Evolutionary conservation across 2,113 vertebrate genomes (phyloP).

Genomic region (Ageneiosus marmoratus): DNA sequence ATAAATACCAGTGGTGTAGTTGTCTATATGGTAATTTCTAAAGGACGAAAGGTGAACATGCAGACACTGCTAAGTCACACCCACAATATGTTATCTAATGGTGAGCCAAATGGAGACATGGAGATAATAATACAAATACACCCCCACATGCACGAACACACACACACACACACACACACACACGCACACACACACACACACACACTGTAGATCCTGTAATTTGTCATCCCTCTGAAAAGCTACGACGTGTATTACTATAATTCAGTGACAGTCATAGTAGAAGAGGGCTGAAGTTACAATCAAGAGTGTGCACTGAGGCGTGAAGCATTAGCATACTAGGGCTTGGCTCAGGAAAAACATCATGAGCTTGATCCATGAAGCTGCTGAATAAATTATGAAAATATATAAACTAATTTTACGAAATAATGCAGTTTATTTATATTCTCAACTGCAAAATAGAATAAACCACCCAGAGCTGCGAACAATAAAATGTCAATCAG

Average conservation of each 20-base stretch:
- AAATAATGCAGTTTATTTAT: conserved; percentile 34
- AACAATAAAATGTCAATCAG: conserved; percentile 44
- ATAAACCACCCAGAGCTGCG: conserved; percentile 24
- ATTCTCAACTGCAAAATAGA: conserved; percentile 17
- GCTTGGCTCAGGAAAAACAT: conserved; percentile 6
- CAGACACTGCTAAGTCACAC: conserved; percentile 39
- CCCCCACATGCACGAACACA: not conserved
- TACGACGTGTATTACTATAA: conserved; percentile 47
- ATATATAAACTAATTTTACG: conserved; percentile 8
- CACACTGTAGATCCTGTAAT: conserved; percentile 30
- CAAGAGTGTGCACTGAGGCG: conserved; percentile 17
- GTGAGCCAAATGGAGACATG: conserved; percentile 36
- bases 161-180: not conserved
- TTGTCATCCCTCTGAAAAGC: conserved; percentile 43
- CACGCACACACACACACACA: not conserved
- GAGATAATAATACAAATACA: conserved; percentile 25
- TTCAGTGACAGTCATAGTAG: conserved; percentile 44
- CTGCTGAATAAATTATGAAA: conserved; percentile 31
- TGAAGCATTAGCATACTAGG: conserved; percentile 20
- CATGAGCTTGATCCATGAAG: not conserved
- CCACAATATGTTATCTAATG: conserved; percentile 34
- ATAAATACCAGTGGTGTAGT: conserved; percentile 50
- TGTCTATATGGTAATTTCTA: conserved; percentile 55
- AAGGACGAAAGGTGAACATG: conserved; percentile 48
- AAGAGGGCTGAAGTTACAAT: conserved; percentile 26